These are phyloP conservation scores for Muraenolepis orangiensis DNA, from an alignment of 2,797 vertebrate genomes.

Conservation along the genomic window DNA sequence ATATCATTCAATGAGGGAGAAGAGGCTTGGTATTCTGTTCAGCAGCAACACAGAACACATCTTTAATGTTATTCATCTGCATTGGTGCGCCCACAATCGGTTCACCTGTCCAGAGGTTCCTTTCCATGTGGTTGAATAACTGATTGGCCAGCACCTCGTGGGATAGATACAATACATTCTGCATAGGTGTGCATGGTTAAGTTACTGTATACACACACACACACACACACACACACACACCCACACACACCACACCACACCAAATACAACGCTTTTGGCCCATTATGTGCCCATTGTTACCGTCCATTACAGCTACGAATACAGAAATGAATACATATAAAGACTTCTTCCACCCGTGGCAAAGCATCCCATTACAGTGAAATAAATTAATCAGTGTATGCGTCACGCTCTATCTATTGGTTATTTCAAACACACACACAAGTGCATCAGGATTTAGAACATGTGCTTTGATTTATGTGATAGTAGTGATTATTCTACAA, in stretches of 20 bases:
- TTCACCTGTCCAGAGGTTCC: neutral
- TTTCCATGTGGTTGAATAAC: neutral
- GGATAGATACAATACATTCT: neutral
- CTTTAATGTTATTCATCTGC: neutral
- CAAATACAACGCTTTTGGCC: neutral
- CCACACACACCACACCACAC: no score
- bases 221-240: neutral
- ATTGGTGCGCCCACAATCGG: neutral
- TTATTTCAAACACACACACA: slow-evolving; percentile 1
- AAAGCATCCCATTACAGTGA: neutral
- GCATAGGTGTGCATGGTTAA: neutral
- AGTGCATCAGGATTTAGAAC: slow-evolving; percentile 9
- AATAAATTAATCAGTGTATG: neutral
- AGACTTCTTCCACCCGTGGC: neutral
- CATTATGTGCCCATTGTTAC: neutral
- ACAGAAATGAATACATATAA: neutral
- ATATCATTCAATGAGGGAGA: neutral
- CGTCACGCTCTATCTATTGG: neutral
- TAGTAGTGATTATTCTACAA: neutral
- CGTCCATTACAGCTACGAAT: neutral
- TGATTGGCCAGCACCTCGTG: neutral
- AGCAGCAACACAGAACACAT: neutral
- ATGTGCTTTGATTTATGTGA: neutral
- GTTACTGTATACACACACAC: neutral
- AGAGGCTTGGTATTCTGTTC: neutral